Percentiles rank a stretch among this genome's conserved stretches.
Conservation (phyloP, 1,140 invertebrate genomes). For the Platyura marginata region DNA sequence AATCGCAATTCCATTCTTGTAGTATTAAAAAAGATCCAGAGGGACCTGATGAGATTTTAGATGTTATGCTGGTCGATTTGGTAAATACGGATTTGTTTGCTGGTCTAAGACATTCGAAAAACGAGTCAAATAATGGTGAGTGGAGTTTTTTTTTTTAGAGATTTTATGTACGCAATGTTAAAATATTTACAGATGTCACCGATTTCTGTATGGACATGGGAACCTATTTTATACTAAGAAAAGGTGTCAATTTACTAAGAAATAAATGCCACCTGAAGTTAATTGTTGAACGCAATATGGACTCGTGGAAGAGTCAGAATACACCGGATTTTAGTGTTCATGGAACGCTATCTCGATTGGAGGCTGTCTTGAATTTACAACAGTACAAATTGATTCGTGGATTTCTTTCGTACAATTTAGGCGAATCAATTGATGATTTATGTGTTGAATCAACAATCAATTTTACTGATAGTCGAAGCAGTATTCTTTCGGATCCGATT, state of each 20-base stretch:
- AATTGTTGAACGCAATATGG: conserved; percentile 69
- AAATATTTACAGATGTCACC: not conserved
- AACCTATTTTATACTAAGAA: conserved; percentile 27
- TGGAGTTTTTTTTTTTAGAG: not conserved
- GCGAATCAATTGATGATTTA: conserved; percentile 66
- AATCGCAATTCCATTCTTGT: too few relatives aligned
- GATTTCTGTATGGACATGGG: conserved; percentile 12
- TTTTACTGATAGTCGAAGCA: conserved; percentile 10
- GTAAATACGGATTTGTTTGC: conserved; percentile 70
- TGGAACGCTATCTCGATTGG: conserved; percentile 70
- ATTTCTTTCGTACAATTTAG: conserved; percentile 79
- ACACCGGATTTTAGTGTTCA: conserved; percentile 76
- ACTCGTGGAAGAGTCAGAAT: conserved; percentile 25
- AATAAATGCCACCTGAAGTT: conserved; percentile 65
- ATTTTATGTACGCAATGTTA: not conserved
- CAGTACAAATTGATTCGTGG: conserved; percentile 83
- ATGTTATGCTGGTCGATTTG: conserved; percentile 58
- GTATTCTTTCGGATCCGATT: conserved; percentile 1
- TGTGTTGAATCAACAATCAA: conserved; percentile 11
- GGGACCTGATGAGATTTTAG: conserved; percentile 32
- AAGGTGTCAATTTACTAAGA: conserved; percentile 44
- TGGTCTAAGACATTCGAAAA: conserved; percentile 26
- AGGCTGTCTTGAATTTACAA: conserved; percentile 58
- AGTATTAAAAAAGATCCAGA: conserved; percentile 25
- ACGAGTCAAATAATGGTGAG: conserved; percentile 1